Evolutionary conservation across 2,113 vertebrate genomes (phyloP).

Genomic region (Microtus pennsylvanicus): DNA sequence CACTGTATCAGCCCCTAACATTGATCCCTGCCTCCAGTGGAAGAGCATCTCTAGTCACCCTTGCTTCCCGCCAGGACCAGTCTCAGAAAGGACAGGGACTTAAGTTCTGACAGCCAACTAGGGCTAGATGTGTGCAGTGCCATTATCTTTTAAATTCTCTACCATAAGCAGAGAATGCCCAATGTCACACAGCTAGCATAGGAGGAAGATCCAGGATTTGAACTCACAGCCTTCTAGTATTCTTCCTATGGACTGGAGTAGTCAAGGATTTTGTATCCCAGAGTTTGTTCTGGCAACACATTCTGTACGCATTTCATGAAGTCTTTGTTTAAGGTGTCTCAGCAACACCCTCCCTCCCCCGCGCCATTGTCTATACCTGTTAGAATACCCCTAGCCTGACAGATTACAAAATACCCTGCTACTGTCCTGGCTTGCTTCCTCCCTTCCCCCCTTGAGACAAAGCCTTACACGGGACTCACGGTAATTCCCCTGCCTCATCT

Average conservation of each 20-base stretch:
- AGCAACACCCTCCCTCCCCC: background rate
- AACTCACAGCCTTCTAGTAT: background rate
- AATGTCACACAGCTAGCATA: background rate
- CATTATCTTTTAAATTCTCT: background rate
- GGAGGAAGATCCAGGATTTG: background rate
- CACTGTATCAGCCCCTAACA: background rate
- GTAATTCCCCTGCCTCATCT: background rate
- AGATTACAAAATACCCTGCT: background rate
- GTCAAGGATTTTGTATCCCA: background rate
- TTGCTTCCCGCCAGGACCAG: background rate
- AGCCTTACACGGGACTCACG: background rate
- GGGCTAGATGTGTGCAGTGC: background rate
- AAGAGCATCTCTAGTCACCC: background rate
- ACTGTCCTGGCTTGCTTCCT: background rate
- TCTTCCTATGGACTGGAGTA: background rate
- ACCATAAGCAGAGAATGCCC: background rate
- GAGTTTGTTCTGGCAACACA: background rate
- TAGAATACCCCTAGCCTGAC: background rate
- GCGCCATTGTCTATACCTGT: too few species aligned
- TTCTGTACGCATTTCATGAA: background rate
- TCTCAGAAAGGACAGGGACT: background rate
- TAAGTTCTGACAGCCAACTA: background rate
- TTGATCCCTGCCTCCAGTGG: too few species aligned
- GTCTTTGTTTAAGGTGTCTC: background rate
- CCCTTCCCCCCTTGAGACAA: background rate